phyloP scores from a whole-genome alignment of 2,888 invertebrate genomes.

The Notocelia uddmanniana region DNA sequence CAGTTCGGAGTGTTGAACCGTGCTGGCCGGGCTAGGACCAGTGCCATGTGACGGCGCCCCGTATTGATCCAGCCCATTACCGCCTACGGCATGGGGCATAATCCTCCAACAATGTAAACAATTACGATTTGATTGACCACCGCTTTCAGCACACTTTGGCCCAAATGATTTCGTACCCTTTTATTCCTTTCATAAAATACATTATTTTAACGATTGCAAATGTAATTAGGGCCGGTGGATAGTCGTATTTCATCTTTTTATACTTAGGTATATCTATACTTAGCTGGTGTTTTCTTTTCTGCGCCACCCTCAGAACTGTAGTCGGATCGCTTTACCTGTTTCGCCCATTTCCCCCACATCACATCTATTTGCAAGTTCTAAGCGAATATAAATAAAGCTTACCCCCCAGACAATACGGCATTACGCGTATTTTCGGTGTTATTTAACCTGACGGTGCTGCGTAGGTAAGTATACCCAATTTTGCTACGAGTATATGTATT shows the following conservation, averaged over 20 bases:
- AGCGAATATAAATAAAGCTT: constrained; percentile 38
- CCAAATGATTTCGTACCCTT: constrained; percentile 9
- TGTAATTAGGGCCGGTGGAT: neutral
- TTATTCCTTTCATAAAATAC: neutral
- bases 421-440: constrained; percentile 25
- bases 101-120: constrained; percentile 59
- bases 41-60: constrained; percentile 71
- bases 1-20: constrained; percentile 64
- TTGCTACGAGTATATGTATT: constrained; percentile 3
- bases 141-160: constrained; percentile 17
- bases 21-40: constrained; percentile 51
- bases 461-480: constrained; percentile 11
- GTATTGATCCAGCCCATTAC: constrained; percentile 73
- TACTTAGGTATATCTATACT: neutral
- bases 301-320: constrained; percentile 13
- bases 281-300: neutral
- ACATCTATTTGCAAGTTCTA: constrained; percentile 33
- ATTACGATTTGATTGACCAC: constrained; percentile 49
- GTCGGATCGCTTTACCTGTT: constrained; percentile 33
- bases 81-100: constrained; percentile 63
- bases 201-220: neutral
- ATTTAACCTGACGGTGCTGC: neutral
- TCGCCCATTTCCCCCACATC: constrained; percentile 25
- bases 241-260: constrained; percentile 1
- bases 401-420: constrained; percentile 4